These are phyloP conservation scores for Psittacula derbiana DNA, from an alignment of 2,797 vertebrate species.

Conservation along the genomic window DNA sequence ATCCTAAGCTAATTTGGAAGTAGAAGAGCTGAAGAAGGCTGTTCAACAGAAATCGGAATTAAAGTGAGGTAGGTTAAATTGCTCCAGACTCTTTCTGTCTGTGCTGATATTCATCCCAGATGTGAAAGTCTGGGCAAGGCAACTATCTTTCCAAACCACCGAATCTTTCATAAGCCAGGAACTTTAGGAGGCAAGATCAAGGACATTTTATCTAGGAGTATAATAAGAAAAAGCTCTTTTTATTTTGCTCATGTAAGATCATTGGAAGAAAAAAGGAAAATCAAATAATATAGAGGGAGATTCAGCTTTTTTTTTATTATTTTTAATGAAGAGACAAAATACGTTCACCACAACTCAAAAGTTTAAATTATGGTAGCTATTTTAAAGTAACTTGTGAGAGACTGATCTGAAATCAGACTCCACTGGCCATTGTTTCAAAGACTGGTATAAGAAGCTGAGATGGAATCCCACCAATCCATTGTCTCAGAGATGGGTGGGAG, in stretches of 20 bases:
- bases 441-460: background rate
- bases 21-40: constrained; percentile 54
- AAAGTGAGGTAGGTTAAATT: constrained; percentile 54
- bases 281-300: background rate
- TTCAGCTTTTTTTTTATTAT: background rate
- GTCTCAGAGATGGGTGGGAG: background rate
- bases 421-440: background rate
- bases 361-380: background rate
- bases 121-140: constrained; percentile 25
- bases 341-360: background rate
- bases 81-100: constrained; percentile 44
- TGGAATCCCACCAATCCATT: background rate
- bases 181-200: background rate
- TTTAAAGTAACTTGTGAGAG: background rate
- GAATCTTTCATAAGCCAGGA: constrained; percentile 16
- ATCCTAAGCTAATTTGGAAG: constrained; percentile 58
- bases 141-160: background rate
- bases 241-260: background rate
- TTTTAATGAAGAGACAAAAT: background rate
- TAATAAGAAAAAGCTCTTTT: background rate
- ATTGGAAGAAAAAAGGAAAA: background rate
- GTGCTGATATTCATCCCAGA: constrained; percentile 47
- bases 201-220: background rate
- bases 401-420: background rate
- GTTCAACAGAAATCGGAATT: constrained; percentile 52